Evolutionary conservation across 2,113 vertebrate species (phyloP).

Genomic region (Camelus bactrianus): DNA sequence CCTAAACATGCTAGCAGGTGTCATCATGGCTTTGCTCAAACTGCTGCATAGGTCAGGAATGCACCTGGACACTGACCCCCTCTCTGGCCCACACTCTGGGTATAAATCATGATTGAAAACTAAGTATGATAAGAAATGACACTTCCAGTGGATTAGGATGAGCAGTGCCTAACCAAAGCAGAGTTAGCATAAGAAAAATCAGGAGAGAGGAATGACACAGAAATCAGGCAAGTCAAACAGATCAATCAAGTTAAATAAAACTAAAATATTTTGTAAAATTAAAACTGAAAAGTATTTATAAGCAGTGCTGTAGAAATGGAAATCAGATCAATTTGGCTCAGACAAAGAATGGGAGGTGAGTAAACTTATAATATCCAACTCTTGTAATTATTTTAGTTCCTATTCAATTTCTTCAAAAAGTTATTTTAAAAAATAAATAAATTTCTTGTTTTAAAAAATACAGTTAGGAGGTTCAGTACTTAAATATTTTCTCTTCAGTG

Average conservation of each 20-base stretch:
- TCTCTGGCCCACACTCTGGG: background rate
- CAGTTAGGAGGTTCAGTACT: background rate
- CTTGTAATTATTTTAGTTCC: background rate
- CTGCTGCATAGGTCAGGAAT: background rate
- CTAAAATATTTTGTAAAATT: background rate
- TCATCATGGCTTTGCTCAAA: background rate
- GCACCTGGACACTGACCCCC: background rate
- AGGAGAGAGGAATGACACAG: background rate
- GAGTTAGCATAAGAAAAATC: background rate
- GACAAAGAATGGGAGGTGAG: background rate
- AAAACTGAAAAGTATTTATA: background rate
- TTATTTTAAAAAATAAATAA: background rate
- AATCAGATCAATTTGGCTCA: background rate
- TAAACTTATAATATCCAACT: background rate
- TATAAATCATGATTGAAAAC: background rate
- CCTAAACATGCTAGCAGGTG: background rate
- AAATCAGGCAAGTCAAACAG: background rate
- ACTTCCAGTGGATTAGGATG: background rate
- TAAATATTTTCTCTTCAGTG: conserved; percentile 19
- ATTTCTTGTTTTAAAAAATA: background rate
- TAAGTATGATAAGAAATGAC: background rate
- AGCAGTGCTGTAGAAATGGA: background rate
- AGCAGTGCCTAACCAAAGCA: background rate
- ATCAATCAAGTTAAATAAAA: background rate
- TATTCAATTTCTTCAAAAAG: background rate